Conservation (phyloP, 2,888 invertebrate species). For the Strigamia maritima region DNA sequence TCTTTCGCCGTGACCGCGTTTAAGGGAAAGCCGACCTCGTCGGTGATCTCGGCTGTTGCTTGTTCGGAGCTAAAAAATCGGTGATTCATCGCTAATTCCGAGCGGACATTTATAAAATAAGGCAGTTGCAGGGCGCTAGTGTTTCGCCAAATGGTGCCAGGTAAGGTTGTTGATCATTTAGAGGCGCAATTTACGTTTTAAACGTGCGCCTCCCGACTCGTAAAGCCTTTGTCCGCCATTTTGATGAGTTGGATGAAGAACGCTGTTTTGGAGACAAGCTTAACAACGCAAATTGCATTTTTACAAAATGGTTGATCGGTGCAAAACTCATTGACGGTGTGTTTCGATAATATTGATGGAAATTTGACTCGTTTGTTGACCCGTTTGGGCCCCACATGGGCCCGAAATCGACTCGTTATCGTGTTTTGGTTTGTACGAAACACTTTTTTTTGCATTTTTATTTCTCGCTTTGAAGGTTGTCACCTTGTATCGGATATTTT, state of each 20-base stretch:
- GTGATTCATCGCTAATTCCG: background rate
- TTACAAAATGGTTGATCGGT: constrained; percentile 38
- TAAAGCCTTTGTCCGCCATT: constrained; percentile 43
- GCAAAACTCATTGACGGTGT: background rate
- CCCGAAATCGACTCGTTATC: background rate
- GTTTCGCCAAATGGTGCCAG: background rate
- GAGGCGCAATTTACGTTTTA: background rate
- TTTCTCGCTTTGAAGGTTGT: background rate
- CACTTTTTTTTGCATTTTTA: background rate
- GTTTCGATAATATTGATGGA: background rate
- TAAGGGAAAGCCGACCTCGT: constrained; percentile 32
- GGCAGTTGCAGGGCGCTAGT: background rate
- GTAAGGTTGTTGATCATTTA: background rate
- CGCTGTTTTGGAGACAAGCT: constrained; percentile 32
- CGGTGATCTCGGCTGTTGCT: constrained; percentile 15
- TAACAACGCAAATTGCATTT: constrained; percentile 37
- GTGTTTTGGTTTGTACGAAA: background rate
- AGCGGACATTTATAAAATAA: background rate
- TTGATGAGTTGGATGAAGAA: constrained; percentile 37
- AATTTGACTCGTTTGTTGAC: background rate
- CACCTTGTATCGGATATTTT: background rate
- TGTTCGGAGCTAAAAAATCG: background rate
- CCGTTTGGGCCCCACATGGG: background rate
- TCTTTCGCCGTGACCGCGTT: constrained; percentile 36
- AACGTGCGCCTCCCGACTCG: constrained; percentile 23